phyloP scores from a whole-genome alignment of 2,797 vertebrate genomes.

The Acrossocheilus wenchowensis region DNA sequence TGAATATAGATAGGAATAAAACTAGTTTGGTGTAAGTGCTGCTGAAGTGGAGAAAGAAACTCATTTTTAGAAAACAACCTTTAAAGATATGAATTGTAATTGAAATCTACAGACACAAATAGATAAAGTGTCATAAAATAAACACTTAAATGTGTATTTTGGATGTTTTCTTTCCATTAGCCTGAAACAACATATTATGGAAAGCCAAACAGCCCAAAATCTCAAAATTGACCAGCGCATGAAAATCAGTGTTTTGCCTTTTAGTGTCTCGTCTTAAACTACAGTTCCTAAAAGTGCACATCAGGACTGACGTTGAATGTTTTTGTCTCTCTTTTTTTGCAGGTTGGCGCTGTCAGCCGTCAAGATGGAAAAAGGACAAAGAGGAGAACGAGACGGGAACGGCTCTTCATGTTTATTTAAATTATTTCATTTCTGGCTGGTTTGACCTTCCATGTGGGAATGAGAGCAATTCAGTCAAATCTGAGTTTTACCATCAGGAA shows the following conservation, averaged over 20 bases:
- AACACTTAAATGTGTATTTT: not conserved
- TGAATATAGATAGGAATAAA: not conserved
- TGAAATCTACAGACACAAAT: not conserved
- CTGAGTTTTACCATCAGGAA: conserved; percentile 25
- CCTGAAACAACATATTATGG: not conserved
- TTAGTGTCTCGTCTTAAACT: not conserved
- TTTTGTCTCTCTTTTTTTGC: conserved; percentile 63
- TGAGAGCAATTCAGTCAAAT: conserved; percentile 2
- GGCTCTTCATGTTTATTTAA: conserved; percentile 77
- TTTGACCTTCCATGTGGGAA: conserved; percentile 13
- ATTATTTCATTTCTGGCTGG: conserved; percentile 72
- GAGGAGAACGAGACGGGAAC: conserved; percentile 49
- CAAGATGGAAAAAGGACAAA: conserved; percentile 56
- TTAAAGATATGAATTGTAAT: not conserved
- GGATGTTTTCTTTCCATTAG: not conserved
- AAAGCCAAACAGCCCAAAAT: not conserved
- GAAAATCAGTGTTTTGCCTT: not conserved
- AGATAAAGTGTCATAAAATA: not conserved
- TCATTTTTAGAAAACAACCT: not conserved
- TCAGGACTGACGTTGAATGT: not conserved
- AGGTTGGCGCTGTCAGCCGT: conserved; percentile 65
- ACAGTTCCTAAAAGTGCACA: not conserved
- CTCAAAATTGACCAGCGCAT: not conserved
- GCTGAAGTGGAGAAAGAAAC: no score
- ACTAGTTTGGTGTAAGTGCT: not conserved